These are phyloP conservation scores for Nilaparvata lugens DNA, from an alignment of 1,140 invertebrate species.

Conservation along the genomic window DNA sequence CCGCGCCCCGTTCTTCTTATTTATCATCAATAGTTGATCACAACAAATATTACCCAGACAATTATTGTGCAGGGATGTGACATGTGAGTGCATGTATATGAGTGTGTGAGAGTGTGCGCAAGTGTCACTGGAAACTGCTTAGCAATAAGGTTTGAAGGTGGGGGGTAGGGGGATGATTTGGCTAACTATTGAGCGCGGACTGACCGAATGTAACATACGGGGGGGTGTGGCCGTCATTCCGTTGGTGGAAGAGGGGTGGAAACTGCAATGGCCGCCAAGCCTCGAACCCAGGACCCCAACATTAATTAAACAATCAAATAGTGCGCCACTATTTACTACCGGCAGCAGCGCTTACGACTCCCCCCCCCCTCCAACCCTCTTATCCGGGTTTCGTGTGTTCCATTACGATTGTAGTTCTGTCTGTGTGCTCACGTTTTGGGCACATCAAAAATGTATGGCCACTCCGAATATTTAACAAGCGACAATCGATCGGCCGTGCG, in stretches of 20 bases:
- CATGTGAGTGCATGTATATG: too few species aligned
- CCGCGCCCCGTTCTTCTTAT: too few species aligned
- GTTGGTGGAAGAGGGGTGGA: background rate
- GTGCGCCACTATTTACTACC: background rate
- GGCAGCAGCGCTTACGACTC: too few species aligned
- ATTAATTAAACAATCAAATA: slow-evolving; percentile 11
- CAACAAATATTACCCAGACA: too few species aligned
- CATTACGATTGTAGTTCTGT: background rate
- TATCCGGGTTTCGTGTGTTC: background rate
- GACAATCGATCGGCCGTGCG: too few species aligned
- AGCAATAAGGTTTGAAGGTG: background rate
- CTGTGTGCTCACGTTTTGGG: background rate
- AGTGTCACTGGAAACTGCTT: too few species aligned
- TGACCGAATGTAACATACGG: background rate
- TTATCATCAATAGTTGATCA: too few species aligned
- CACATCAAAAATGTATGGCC: too few species aligned
- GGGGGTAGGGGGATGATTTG: background rate
- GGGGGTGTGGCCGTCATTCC: slow-evolving; percentile 1
- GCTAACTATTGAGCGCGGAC: slow-evolving; percentile 2
- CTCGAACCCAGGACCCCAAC: slow-evolving; percentile 1
- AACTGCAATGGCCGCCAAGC: slow-evolving; percentile 11
- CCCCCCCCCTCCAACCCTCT: too few species aligned
- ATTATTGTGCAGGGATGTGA: too few species aligned
- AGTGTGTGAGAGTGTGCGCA: too few species aligned
- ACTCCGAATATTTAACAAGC: too few species aligned